phyloP scores from a whole-genome alignment of 1,140 invertebrate species.

The Musca domestica region DNA sequence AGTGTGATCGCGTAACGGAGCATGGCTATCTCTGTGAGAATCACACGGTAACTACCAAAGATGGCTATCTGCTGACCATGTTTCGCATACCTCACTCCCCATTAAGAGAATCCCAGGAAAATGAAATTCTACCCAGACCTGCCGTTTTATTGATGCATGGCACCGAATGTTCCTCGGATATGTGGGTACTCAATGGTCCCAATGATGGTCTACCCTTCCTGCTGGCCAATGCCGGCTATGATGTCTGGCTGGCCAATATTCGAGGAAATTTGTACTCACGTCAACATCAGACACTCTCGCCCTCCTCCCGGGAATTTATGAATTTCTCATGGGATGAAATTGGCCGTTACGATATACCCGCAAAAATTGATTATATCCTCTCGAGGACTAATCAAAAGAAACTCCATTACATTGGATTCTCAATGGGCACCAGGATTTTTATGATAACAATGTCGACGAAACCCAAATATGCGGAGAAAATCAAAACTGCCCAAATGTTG shows the following conservation, averaged over 20 bases:
- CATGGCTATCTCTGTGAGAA: conserved; percentile 60
- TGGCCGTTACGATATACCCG: conserved; percentile 64
- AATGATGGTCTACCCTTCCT: conserved; percentile 57
- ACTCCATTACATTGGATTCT: conserved; percentile 64
- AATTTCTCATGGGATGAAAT: conserved; percentile 70
- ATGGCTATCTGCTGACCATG: conserved; percentile 57
- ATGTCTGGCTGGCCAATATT: conserved; percentile 67
- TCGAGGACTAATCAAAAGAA: conserved; percentile 54
- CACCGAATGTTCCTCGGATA: conserved; percentile 66
- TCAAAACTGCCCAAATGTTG: no score
- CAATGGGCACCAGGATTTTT: conserved; percentile 50
- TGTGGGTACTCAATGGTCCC: conserved; percentile 68
- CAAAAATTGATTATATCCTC: conserved; percentile 62
- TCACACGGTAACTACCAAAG: conserved; percentile 54
- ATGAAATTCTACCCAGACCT: conserved; percentile 1
- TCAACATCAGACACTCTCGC: conserved; percentile 57
- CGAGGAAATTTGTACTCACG: conserved; percentile 71
- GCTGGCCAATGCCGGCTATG: conserved; percentile 67
- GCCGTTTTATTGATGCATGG: conserved; percentile 71
- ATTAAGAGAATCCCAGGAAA: neutral
- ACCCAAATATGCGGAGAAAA: conserved; percentile 57
- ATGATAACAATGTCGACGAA: no score
- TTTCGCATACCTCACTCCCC: conserved; percentile 55
- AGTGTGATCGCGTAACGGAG: conserved; percentile 43
- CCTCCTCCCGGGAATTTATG: conserved; percentile 62